phyloP scores from a whole-genome alignment of 2,888 invertebrate genomes.

The Ophion ellenae region DNA sequence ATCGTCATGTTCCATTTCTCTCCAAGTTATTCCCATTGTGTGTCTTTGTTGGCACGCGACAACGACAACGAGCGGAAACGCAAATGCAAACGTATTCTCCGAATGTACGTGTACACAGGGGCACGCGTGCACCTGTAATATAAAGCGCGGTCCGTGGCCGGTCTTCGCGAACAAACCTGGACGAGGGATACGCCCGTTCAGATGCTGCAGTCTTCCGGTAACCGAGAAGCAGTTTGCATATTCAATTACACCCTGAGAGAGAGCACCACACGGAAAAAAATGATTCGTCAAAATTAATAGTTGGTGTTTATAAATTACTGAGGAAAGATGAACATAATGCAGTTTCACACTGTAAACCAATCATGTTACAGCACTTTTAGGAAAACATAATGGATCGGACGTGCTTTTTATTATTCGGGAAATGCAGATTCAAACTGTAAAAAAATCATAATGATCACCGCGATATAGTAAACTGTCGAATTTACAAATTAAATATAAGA shows the following conservation, averaged over 20 bases:
- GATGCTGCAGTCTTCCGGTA: conserved; percentile 73
- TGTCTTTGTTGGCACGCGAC: background rate
- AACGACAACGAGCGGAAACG: background rate
- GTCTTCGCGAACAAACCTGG: conserved; percentile 34
- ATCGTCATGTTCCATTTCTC: background rate
- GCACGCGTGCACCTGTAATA: background rate
- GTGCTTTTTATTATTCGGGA: too few relatives aligned
- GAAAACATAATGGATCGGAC: too few relatives aligned
- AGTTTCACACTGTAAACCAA: too few relatives aligned
- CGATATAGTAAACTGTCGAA: too few relatives aligned
- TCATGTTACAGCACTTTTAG: too few relatives aligned
- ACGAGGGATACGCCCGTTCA: conserved; percentile 70
- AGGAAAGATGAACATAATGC: too few relatives aligned
- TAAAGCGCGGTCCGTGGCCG: conserved; percentile 13
- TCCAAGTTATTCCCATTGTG: background rate
- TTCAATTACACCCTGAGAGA: conserved; percentile 73
- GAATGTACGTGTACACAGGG: background rate
- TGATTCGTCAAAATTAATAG: too few relatives aligned
- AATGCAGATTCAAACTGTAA: too few relatives aligned
- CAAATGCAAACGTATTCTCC: conserved; percentile 1
- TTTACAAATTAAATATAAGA: too few relatives aligned
- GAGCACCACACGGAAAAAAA: too few relatives aligned
- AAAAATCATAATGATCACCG: too few relatives aligned
- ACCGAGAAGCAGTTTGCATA: conserved; percentile 76
- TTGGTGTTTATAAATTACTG: too few relatives aligned